Evolutionary conservation across 2,113 vertebrate genomes (phyloP).

Genomic region (Thermophis baileyi): DNA sequence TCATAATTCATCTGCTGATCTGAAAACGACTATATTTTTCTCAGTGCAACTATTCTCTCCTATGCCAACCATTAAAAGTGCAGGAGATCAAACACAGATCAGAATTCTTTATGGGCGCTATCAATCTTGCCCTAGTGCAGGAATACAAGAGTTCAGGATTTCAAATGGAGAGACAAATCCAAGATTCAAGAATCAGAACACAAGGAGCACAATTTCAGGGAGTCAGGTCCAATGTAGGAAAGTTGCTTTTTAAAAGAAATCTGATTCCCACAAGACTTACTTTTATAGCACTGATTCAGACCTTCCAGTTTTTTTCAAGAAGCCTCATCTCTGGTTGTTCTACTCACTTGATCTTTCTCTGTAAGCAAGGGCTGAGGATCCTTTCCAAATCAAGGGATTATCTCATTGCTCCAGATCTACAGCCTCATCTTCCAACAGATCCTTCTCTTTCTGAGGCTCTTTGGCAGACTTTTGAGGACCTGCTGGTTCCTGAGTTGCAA

Average conservation of each 20-base stretch:
- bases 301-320: neutral
- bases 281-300: neutral
- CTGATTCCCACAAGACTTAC: neutral
- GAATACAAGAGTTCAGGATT: neutral
- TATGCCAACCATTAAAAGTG: neutral
- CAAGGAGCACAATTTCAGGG: neutral
- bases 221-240: neutral
- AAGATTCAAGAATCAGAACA: neutral
- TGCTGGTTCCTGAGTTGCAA: neutral
- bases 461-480: neutral
- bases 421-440: neutral
- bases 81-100: neutral
- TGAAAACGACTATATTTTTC: neutral
- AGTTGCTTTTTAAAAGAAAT: neutral
- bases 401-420: neutral
- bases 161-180: neutral
- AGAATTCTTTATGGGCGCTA: neutral
- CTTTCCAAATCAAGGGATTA: neutral
- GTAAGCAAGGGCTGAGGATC: neutral
- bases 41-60: neutral
- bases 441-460: neutral
- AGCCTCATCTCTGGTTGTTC: neutral
- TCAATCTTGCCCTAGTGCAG: neutral
- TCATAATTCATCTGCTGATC: neutral
- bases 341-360: neutral